phyloP scores from a whole-genome alignment of 2,888 invertebrate species.

The Cenopis cana region DNA sequence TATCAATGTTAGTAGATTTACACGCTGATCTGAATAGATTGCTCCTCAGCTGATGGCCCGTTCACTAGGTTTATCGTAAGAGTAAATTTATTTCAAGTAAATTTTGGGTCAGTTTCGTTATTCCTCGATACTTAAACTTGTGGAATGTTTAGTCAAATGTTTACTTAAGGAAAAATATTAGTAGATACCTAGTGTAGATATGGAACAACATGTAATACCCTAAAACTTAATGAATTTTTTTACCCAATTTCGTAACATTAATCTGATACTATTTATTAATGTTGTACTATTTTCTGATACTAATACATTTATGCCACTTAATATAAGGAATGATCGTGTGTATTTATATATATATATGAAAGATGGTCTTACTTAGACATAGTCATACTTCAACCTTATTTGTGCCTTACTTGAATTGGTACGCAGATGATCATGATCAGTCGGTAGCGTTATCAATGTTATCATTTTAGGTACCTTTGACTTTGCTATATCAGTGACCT shows the following conservation, averaged over 20 bases:
- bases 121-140: conserved; percentile 8
- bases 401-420: conserved; percentile 40
- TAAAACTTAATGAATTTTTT: conserved; percentile 28
- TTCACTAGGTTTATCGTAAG: conserved; percentile 20
- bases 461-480: conserved; percentile 34
- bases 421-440: conserved; percentile 14
- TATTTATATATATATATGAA: conserved; percentile 10
- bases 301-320: conserved; percentile 40
- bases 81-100: conserved; percentile 8
- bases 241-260: conserved; percentile 28
- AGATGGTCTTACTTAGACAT: conserved; percentile 23
- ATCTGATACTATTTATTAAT: conserved; percentile 25
- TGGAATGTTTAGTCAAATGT: conserved; percentile 7
- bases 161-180: conserved; percentile 7
- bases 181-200: conserved; percentile 19
- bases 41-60: conserved; percentile 3
- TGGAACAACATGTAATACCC: conserved; percentile 10
- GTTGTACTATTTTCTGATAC: conserved; percentile 39
- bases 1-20: neutral
- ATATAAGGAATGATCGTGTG: conserved; percentile 19
- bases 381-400: conserved; percentile 40
- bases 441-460: conserved; percentile 28
- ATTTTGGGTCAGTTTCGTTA: conserved; percentile 9
- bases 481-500: conserved; percentile 44
- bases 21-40: conserved; percentile 6